These are phyloP conservation scores for Timandra comae DNA, from an alignment of 2,888 invertebrate species.

Conservation along the genomic window DNA sequence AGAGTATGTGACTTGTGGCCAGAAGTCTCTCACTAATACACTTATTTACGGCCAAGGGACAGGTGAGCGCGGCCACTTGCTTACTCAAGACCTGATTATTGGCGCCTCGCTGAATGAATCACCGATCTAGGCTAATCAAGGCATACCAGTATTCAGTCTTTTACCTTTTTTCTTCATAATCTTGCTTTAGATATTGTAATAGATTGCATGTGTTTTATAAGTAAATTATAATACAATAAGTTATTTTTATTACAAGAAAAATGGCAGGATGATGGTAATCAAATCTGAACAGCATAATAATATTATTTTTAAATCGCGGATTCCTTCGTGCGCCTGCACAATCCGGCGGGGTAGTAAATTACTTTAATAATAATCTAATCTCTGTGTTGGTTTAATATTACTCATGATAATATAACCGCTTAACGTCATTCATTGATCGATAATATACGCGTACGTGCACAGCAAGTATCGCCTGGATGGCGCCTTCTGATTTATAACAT, in stretches of 20 bases:
- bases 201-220: no score
- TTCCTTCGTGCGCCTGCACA: no score
- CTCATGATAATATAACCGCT: background rate
- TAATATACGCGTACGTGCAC: constrained; percentile 10
- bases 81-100: constrained; percentile 49
- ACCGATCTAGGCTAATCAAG: constrained; percentile 57
- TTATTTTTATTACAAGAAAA: no score
- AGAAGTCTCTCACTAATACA: constrained; percentile 36
- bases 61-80: constrained; percentile 34
- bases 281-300: no score
- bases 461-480: constrained; percentile 25
- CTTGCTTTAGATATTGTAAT: constrained; percentile 1
- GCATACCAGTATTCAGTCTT: constrained; percentile 31
- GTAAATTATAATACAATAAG: no score
- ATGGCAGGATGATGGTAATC: no score
- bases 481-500: constrained; percentile 59
- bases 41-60: constrained; percentile 37
- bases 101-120: constrained; percentile 58
- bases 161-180: constrained; percentile 5
- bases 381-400: no score
- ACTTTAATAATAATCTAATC: no score
- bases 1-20: background rate
- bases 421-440: constrained; percentile 11
- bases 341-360: no score
- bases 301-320: no score